phyloP scores from a whole-genome alignment of 1,140 invertebrate genomes.

The Hycleus cichorii region DNA sequence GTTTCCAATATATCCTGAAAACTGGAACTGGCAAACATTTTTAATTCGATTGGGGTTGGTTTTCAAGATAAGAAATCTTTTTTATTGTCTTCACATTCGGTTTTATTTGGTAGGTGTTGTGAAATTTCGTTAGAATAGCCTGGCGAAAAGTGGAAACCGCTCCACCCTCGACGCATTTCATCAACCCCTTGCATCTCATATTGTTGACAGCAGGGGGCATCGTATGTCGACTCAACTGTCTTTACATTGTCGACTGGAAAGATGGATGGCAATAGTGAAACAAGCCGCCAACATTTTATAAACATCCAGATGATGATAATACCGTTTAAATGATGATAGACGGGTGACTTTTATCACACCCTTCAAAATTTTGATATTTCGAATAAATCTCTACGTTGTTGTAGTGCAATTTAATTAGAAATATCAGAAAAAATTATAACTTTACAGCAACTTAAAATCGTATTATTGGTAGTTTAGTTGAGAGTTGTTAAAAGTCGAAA shows the following conservation, averaged over 20 bases:
- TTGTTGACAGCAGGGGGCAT: slow-evolving; percentile 6
- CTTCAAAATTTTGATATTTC: background rate
- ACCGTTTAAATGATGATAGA: slow-evolving; percentile 9
- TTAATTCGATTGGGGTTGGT: too few species aligned
- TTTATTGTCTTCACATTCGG: too few species aligned
- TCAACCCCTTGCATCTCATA: slow-evolving; percentile 14
- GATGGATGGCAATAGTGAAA: slow-evolving; percentile 11
- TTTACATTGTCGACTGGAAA: slow-evolving; percentile 1
- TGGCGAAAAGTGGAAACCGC: too few species aligned
- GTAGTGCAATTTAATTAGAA: too few species aligned
- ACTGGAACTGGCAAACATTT: too few species aligned
- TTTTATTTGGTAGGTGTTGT: too few species aligned
- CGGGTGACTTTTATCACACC: slow-evolving; percentile 8
- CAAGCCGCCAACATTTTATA: background rate
- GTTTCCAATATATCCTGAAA: too few species aligned
- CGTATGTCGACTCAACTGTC: background rate
- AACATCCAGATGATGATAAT: background rate
- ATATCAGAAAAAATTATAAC: too few species aligned
- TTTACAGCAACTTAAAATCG: background rate
- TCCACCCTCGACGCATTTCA: background rate
- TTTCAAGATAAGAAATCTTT: too few species aligned
- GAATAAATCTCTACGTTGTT: too few species aligned
- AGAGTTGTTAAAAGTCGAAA: background rate
- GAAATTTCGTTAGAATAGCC: too few species aligned
- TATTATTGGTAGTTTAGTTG: background rate